Conservation (phyloP, 2,113 vertebrate genomes). For the Ctenodactylus gundi region DNA sequence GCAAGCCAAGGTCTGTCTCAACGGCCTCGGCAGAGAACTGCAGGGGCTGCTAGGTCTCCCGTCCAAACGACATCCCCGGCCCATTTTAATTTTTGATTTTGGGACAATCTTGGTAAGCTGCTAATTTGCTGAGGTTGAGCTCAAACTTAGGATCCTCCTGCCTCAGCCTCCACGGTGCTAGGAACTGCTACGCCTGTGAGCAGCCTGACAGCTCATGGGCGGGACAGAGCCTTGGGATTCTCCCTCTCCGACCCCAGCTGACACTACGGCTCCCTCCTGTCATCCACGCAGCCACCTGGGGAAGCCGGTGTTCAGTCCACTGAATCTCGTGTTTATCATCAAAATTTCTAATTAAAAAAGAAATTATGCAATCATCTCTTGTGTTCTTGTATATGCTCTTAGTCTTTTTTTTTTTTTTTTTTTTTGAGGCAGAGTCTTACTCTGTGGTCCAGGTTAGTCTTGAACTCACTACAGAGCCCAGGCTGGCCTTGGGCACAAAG, state of each 20-base stretch:
- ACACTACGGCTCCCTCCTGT: not conserved
- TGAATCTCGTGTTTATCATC: not conserved
- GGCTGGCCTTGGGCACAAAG: too few species aligned
- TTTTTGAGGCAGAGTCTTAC: too few species aligned
- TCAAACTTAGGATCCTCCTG: too few species aligned
- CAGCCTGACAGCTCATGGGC: not conserved
- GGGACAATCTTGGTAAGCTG: too few species aligned
- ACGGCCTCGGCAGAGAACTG: not conserved
- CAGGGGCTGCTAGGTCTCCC: not conserved
- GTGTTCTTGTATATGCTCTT: not conserved
- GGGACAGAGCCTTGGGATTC: not conserved
- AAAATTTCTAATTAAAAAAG: conserved; percentile 23
- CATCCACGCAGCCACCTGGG: not conserved
- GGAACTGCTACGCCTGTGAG: not conserved
- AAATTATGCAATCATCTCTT: not conserved
- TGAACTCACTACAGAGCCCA: too few species aligned
- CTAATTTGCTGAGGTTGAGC: too few species aligned
- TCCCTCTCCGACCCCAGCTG: not conserved
- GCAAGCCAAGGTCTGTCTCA: not conserved
- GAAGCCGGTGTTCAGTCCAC: not conserved
- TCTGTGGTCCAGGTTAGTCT: too few species aligned
- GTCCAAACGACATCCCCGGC: too few species aligned
- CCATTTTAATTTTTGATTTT: too few species aligned
- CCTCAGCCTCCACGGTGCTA: too few species aligned
- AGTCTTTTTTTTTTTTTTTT: too few species aligned